Percentiles rank a stretch among this genome's conserved stretches.
Conservation (phyloP, 2,797 vertebrate genomes). For the Myiotriccus ornatus region DNA sequence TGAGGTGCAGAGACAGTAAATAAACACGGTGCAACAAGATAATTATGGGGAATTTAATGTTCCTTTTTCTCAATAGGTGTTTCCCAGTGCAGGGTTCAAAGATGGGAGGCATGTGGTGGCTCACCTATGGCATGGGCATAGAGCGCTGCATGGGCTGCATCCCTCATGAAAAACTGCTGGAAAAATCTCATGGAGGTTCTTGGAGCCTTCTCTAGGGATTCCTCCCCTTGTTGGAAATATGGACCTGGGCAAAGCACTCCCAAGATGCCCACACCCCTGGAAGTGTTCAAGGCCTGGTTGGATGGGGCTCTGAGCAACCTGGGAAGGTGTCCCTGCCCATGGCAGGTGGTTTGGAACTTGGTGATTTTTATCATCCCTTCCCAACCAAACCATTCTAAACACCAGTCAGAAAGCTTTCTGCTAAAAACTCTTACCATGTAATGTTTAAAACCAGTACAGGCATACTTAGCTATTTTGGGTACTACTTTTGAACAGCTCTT, state of each 20-base stretch:
- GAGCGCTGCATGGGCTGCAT: fast-evolving
- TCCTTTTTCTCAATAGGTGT: neutral
- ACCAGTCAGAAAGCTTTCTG: neutral
- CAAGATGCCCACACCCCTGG: neutral
- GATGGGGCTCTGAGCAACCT: neutral
- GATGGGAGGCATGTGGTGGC: fast-evolving
- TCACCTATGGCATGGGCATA: neutral
- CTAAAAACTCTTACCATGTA: neutral
- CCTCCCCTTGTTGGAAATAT: neutral
- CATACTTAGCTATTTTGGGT: neutral
- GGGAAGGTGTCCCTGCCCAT: neutral
- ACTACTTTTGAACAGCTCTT: neutral
- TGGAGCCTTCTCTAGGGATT: neutral
- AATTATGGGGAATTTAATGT: neutral
- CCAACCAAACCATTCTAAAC: neutral
- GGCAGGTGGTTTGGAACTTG: neutral
- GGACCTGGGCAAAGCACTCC: neutral
- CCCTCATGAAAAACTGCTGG: neutral
- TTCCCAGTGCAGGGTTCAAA: fast-evolving
- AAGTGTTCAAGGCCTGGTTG: neutral
- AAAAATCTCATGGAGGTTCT: neutral
- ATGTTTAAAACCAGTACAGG: neutral
- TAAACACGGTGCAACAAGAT: neutral
- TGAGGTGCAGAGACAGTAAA: neutral
- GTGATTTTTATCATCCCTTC: neutral